Conservation (phyloP, 1,140 invertebrate genomes). For the Probaryconus sp. region DNA sequence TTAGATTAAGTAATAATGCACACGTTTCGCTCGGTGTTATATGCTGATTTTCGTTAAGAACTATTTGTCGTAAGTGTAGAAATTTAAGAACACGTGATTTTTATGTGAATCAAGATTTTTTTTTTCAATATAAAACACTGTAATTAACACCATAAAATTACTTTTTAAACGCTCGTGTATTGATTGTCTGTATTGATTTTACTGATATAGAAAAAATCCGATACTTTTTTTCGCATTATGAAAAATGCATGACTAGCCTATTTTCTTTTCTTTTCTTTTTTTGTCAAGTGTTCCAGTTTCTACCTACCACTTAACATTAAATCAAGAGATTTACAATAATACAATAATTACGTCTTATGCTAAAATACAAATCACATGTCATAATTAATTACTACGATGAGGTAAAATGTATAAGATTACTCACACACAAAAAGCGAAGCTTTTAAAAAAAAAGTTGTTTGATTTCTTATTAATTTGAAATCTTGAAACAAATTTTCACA, state of each 20-base stretch:
- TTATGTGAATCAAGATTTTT: constrained; percentile 3
- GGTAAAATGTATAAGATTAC: constrained; percentile 44
- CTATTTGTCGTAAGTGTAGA: constrained; percentile 22
- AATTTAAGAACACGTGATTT: constrained; percentile 34
- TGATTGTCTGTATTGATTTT: too few species aligned
- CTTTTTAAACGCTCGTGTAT: too few species aligned
- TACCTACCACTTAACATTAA: constrained; percentile 35
- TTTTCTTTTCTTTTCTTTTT: constrained; percentile 23
- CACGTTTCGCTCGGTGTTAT: constrained; percentile 19
- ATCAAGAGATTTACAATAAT: constrained; percentile 42
- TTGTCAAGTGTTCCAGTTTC: constrained; percentile 45
- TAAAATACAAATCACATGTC: constrained; percentile 49
- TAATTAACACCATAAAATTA: too few species aligned
- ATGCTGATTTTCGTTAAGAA: constrained; percentile 29
- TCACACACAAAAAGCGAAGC: constrained; percentile 14
- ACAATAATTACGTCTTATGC: constrained; percentile 36
- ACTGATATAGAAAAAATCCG: too few species aligned
- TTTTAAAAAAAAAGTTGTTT: not conserved
- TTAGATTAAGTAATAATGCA: constrained; percentile 3
- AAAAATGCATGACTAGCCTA: constrained; percentile 47
- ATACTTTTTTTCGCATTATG: too few species aligned
- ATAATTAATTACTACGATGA: constrained; percentile 52
- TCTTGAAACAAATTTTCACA: not conserved
- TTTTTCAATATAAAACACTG: not conserved
- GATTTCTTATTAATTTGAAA: not conserved